These are phyloP conservation scores for Dipodomys merriami DNA, from an alignment of 2,113 vertebrate species.

Conservation along the genomic window DNA sequence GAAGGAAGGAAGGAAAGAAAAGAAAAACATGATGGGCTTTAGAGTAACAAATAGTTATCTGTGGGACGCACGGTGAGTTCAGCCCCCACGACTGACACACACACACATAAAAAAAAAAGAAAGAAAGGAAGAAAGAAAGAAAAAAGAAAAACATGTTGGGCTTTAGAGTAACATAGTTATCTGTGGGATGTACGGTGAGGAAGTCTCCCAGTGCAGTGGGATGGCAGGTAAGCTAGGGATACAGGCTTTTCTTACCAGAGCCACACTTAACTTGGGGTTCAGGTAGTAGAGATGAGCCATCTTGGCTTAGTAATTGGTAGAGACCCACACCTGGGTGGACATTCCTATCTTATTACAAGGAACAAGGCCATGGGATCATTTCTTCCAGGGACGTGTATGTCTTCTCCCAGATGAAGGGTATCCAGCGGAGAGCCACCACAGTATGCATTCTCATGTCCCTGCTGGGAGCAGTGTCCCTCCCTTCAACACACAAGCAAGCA, in stretches of 20 bases:
- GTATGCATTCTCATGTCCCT: background rate
- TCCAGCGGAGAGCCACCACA: background rate
- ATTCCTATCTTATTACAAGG: too few species aligned
- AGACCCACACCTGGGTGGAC: background rate
- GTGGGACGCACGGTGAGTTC: too few species aligned
- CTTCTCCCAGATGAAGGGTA: background rate
- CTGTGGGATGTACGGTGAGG: background rate
- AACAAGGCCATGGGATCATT: background rate
- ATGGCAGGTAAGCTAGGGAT: background rate
- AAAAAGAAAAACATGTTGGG: too few species aligned
- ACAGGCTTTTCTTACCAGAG: background rate
- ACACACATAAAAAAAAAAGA: too few species aligned
- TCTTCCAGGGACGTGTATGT: background rate
- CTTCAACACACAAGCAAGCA: background rate
- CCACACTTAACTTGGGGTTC: background rate
- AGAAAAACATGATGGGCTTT: too few species aligned
- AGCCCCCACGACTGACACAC: too few species aligned
- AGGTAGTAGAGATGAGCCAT: background rate
- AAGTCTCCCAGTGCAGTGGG: background rate
- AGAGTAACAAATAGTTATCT: too few species aligned
- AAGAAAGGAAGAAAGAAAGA: too few species aligned
- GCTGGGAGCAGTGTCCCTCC: background rate
- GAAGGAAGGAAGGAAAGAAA: too few species aligned
- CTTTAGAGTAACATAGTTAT: too few species aligned
- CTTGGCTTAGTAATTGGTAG: background rate